A percentile compares a stretch with the other conserved stretches of the same genome.
These are phyloP conservation scores for Larimichthys polyactis DNA, from an alignment of 2,113 vertebrate genomes.

Conservation along the genomic window DNA sequence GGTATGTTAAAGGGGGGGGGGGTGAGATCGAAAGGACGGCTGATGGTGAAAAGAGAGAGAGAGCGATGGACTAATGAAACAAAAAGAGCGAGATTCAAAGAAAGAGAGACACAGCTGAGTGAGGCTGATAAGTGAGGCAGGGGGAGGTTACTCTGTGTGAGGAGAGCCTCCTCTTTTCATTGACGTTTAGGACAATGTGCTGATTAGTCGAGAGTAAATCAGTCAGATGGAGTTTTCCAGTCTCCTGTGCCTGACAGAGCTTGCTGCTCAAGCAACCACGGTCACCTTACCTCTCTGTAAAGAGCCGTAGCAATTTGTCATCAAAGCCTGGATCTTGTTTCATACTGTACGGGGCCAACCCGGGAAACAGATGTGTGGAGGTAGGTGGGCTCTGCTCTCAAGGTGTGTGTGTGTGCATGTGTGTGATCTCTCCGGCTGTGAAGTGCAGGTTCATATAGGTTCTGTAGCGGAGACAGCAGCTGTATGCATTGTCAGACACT, in stretches of 20 bases:
- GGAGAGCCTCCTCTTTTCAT: slow-evolving; percentile 71
- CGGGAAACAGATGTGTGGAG: slow-evolving; percentile 57
- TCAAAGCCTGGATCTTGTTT: slow-evolving; percentile 27
- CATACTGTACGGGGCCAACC: slow-evolving; percentile 9
- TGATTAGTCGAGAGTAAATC: slow-evolving; percentile 71
- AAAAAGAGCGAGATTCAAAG: slow-evolving; percentile 46
- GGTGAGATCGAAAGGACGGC: slow-evolving; percentile 19
- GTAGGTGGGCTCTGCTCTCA: slow-evolving; percentile 66
- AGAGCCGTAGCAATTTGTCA: slow-evolving; percentile 32
- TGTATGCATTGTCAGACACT: slow-evolving; percentile 33
- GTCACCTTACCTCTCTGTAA: slow-evolving; percentile 24
- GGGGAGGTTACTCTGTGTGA: slow-evolving; percentile 42
- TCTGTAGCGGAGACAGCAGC: slow-evolving; percentile 7
- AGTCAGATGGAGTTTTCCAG: slow-evolving; percentile 62
- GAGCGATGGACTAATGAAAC: slow-evolving; percentile 16
- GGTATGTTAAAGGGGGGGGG: slow-evolving; percentile 16
- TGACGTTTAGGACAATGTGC: slow-evolving; percentile 75
- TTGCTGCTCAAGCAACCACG: slow-evolving; percentile 16
- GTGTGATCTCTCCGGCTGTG: slow-evolving; percentile 22
- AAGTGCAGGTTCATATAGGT: slow-evolving; percentile 29
- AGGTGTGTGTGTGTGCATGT: not conserved
- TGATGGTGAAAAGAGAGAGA: slow-evolving; percentile 8
- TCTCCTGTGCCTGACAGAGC: slow-evolving; percentile 27
- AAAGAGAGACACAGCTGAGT: slow-evolving; percentile 51
- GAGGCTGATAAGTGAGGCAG: slow-evolving; percentile 46